Evolutionary conservation across 2,113 vertebrate species (phyloP), one percentile per base, ranked within the genome.

Genomic region (Lepidiolamprologus cunningtoni): DNA sequence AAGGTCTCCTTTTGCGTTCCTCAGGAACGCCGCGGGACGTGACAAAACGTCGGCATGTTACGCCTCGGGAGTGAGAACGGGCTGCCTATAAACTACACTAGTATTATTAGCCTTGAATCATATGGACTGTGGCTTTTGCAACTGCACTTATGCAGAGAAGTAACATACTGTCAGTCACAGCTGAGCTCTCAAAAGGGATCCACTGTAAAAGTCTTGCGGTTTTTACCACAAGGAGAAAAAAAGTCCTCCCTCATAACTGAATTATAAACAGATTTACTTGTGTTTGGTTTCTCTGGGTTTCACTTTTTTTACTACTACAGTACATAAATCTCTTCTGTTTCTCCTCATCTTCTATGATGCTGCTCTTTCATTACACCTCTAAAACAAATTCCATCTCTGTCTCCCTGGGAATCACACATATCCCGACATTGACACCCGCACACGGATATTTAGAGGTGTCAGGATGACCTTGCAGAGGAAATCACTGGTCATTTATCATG

Each of bases 401-500:
- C 63, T 88, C 82, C 54, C 83, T 42, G 87, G 81, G 81, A 84
- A 63, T 21, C 73, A 28, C 61, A 50, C 81, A 76, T 42, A 66
- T 45, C 42, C 31, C 21, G 45, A 21, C 33, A 31, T 58, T 2
- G 63, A 35, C 68, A 84, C 54, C 53, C 8, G 61, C 47, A 61
- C 21, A 50, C 3, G 5, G 47, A 76, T 73, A 50, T 78, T 83
- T 37, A 16, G 37, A 82, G 80, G 82, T 8, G 85, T 90, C 79
- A 14, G 54, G 71, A 80, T 57, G 90, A 93, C 93, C 91, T 95
- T 93, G 91, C 84, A 73, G 86, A 92, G 89, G 85, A 93, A 95
- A 92, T 90, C 87, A 83, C 82, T 28, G 55, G 19, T 42, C 83
- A 54, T 93, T 82, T 57, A 91, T 94, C 94, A 93, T 57, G 85